Percentiles rank a stretch among this genome's conserved stretches.
These are phyloP conservation scores for Seira sanloemensis DNA, from an alignment of 2,888 invertebrate genomes.

Conservation along the genomic window DNA sequence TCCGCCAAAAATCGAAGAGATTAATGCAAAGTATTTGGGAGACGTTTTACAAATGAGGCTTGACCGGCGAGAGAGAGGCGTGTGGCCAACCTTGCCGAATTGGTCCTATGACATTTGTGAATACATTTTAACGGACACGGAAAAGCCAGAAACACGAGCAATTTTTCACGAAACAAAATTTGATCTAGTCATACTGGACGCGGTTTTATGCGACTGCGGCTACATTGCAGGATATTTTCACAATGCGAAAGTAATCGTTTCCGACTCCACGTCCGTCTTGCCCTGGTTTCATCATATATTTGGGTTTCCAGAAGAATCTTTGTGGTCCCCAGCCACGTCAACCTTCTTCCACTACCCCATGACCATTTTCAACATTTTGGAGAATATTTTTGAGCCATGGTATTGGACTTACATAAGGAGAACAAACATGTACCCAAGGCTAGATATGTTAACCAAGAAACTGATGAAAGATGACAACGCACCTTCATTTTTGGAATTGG, in stretches of 20 bases:
- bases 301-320: conserved; percentile 55
- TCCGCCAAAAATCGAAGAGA: conserved; percentile 43
- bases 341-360: conserved; percentile 41
- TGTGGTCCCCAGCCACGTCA: conserved; percentile 42
- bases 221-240: conserved; percentile 53
- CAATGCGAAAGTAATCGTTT: conserved; percentile 58
- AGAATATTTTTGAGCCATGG: conserved; percentile 32
- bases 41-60: conserved; percentile 3
- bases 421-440: conserved; percentile 41
- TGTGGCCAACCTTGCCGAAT: conserved; percentile 19
- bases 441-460: conserved; percentile 35
- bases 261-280: conserved; percentile 47
- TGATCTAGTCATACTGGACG: conserved; percentile 59
- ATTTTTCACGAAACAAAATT: conserved; percentile 32
- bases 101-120: conserved; percentile 45
- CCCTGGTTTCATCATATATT: conserved; percentile 59
- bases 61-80: neutral
- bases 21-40: conserved; percentile 25
- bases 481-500: conserved; percentile 41
- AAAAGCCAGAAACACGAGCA: neutral
- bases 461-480: conserved; percentile 13
- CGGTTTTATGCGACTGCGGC: conserved; percentile 61
- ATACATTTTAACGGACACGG: conserved; percentile 26
- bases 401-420: conserved; percentile 31
- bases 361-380: conserved; percentile 17